Evolutionary conservation across 2,113 vertebrate genomes (phyloP).

Genomic region (Stigmatopora argus): DNA sequence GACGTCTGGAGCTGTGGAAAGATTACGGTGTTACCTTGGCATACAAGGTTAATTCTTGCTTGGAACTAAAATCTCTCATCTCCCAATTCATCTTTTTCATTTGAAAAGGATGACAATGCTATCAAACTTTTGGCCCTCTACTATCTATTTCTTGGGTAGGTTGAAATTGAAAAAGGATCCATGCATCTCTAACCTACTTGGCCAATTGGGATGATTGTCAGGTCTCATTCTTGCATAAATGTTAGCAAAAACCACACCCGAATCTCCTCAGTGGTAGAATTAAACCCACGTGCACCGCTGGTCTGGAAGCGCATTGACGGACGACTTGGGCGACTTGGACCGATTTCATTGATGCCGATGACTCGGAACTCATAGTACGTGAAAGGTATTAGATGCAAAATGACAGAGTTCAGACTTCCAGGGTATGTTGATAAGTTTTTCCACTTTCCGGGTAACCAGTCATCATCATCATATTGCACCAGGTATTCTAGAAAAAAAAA

Average conservation of each 20-base stretch:
- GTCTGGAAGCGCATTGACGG: slow-evolving; percentile 84
- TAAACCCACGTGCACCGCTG: slow-evolving; percentile 83
- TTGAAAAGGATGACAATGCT: too few species aligned
- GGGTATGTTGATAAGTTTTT: slow-evolving; percentile 85
- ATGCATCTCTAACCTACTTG: too few species aligned
- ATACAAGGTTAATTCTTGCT: too few species aligned
- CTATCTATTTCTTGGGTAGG: too few species aligned
- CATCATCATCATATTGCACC: slow-evolving; percentile 89
- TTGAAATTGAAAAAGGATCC: too few species aligned
- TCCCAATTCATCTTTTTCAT: too few species aligned
- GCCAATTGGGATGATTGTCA: too few species aligned
- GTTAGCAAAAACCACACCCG: background rate
- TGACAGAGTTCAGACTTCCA: slow-evolving; percentile 81
- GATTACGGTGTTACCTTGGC: background rate
- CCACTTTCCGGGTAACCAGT: slow-evolving; percentile 82
- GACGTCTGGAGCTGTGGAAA: slow-evolving; percentile 82
- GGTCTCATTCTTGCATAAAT: background rate
- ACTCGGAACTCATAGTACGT: slow-evolving; percentile 93
- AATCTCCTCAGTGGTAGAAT: background rate
- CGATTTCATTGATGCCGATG: slow-evolving; percentile 84
- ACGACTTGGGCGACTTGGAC: slow-evolving; percentile 83
- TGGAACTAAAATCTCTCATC: too few species aligned
- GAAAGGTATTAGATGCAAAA: slow-evolving; percentile 82
- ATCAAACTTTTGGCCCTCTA: too few species aligned
- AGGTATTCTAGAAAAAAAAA: slow-evolving; percentile 74